A percentile compares a stretch with the other conserved stretches of the same genome.
Conservation (phyloP, 2,888 invertebrate species). For the Tachina lurida region DNA sequence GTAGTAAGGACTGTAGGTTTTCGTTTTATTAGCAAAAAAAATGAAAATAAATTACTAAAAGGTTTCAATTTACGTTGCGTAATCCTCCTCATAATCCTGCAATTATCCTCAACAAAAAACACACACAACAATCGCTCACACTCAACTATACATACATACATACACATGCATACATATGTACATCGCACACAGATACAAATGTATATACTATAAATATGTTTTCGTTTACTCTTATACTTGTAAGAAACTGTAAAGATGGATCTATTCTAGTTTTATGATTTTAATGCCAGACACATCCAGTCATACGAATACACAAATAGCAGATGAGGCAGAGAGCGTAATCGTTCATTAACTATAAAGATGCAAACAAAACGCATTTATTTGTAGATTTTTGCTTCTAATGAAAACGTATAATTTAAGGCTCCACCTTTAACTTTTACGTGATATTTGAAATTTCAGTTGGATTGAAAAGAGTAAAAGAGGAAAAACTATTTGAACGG, state of each 20-base stretch:
- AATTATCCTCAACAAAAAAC: slow-evolving; percentile 76
- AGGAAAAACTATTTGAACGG: slow-evolving; percentile 12
- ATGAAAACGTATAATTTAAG: slow-evolving; percentile 52
- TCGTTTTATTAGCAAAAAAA: slow-evolving; percentile 65
- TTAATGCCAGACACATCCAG: slow-evolving; percentile 32
- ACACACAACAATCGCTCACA: slow-evolving; percentile 55
- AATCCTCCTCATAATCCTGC: slow-evolving; percentile 73
- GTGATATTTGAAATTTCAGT: slow-evolving; percentile 59
- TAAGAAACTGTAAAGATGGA: slow-evolving; percentile 34
- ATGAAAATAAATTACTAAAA: slow-evolving; percentile 73
- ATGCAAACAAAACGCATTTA: slow-evolving; percentile 43
- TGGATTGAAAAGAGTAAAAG: slow-evolving; percentile 26
- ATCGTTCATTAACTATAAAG: slow-evolving; percentile 45
- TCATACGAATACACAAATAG: not conserved
- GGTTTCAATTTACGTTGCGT: slow-evolving; percentile 69
- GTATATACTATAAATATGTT: not conserved
- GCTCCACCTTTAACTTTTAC: slow-evolving; percentile 63
- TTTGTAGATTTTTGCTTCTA: slow-evolving; percentile 41
- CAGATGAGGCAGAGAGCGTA: slow-evolving; percentile 27
- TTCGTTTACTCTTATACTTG: not conserved
- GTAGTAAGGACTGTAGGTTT: slow-evolving; percentile 11
- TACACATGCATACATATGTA: not conserved
- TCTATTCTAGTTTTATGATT: slow-evolving; percentile 48
- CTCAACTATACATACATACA: slow-evolving; percentile 17
- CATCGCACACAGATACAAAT: not conserved